Evolutionary conservation across 2,888 invertebrate species (phyloP).

Genomic region (Diarsia rubi): DNA sequence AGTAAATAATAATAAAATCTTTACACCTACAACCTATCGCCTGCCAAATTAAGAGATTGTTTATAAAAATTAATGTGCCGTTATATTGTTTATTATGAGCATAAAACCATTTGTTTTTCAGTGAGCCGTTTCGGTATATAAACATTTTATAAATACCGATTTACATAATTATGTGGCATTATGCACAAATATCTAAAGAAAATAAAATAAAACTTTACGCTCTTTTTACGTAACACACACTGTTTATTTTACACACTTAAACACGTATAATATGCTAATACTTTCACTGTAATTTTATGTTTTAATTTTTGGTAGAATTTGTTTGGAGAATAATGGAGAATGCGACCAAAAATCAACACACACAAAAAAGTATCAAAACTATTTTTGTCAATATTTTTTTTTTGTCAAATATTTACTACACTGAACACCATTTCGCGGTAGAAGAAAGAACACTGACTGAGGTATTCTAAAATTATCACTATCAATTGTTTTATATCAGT

Average conservation of each 20-base stretch:
- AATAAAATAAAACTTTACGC: conserved; percentile 32
- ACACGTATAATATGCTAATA: conserved; percentile 47
- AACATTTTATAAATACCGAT: conserved; percentile 39
- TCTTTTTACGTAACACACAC: conserved; percentile 61
- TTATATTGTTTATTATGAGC: conserved; percentile 43
- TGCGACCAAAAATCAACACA: conserved; percentile 60
- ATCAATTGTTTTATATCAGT: conserved; percentile 70
- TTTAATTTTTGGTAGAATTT: not conserved
- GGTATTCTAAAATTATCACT: conserved; percentile 62
- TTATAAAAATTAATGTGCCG: conserved; percentile 26
- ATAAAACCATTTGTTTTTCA: conserved; percentile 42
- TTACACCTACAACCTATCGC: not conserved
- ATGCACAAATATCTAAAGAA: conserved; percentile 23
- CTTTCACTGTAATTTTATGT: conserved; percentile 55
- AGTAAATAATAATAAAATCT: not conserved
- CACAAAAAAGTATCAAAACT: conserved; percentile 33
- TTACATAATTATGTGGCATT: conserved; percentile 53
- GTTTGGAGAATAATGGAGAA: conserved; percentile 14
- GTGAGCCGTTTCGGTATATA: conserved; percentile 33
- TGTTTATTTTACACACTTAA: conserved; percentile 29
- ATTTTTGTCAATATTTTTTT: conserved; percentile 9
- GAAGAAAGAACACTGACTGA: conserved; percentile 63
- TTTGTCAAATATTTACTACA: conserved; percentile 31
- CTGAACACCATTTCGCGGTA: conserved; percentile 56
- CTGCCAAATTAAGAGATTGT: conserved; percentile 11